Conservation (phyloP, 2,113 vertebrate species). For the Pollimyrus isidori region DNA sequence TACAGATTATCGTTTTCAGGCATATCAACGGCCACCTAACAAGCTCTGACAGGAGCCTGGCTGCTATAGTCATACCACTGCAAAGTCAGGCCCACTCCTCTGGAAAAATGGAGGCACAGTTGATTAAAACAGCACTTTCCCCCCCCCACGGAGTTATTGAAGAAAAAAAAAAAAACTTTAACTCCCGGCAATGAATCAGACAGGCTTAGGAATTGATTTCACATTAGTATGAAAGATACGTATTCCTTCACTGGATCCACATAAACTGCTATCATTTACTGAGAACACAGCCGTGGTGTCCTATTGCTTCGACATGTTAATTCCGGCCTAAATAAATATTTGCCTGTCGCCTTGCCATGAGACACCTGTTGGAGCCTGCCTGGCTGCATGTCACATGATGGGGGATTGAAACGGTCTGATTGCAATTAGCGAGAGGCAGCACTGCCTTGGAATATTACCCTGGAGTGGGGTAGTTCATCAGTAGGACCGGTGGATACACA, state of each 20-base stretch:
- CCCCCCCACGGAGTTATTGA: constrained; percentile 1
- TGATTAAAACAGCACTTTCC: constrained; percentile 16
- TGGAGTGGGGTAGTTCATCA: neutral
- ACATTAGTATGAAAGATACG: constrained; percentile 9
- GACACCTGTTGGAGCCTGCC: neutral
- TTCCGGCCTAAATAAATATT: constrained; percentile 15
- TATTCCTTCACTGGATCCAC: neutral
- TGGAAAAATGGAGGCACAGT: neutral
- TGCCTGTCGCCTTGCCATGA: neutral
- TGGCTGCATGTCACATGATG: neutral
- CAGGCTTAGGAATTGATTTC: constrained; percentile 17
- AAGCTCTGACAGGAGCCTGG: neutral
- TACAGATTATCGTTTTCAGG: neutral
- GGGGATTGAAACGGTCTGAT: neutral
- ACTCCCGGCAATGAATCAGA: constrained; percentile 17
- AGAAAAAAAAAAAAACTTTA: neutral
- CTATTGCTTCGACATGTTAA: constrained; percentile 7
- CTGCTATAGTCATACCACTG: neutral
- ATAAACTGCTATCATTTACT: constrained; percentile 3
- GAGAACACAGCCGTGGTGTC: neutral
- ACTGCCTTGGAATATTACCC: neutral
- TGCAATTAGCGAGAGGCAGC: neutral
- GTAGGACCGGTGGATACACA: neutral
- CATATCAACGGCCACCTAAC: neutral
- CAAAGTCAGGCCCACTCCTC: neutral